phyloP scores from a whole-genome alignment of 1,140 invertebrate species.

The Oncopodura yosiiana region DNA sequence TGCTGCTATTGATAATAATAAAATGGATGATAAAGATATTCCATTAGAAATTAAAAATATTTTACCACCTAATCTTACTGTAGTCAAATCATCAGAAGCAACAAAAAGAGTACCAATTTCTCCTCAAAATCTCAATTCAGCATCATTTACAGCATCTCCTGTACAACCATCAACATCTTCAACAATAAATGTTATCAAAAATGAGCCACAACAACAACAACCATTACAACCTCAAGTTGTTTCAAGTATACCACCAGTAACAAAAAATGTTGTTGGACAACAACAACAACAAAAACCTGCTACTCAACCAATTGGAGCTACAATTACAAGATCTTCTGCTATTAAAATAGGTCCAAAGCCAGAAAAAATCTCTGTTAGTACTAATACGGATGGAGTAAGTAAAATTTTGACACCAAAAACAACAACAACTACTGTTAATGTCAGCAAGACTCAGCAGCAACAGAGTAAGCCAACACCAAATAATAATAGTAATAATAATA shows the following conservation, averaged over 20 bases:
- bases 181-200: not conserved
- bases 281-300: no score
- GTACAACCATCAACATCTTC: not conserved
- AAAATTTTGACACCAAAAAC: no score
- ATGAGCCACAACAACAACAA: not conserved
- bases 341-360: no score
- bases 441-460: no score
- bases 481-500: no score
- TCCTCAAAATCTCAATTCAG: not conserved
- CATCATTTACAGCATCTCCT: not conserved
- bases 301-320: no score
- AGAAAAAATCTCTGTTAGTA: no score
- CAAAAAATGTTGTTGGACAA: no score
- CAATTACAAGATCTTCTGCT: no score
- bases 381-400: no score
- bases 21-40: not conserved
- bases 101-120: not conserved
- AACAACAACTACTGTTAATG: no score
- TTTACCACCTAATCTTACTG: slow-evolving; percentile 4
- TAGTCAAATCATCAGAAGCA: slow-evolving; percentile 2
- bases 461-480: no score
- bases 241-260: not conserved
- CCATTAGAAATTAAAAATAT: slow-evolving; percentile 7
- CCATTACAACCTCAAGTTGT: not conserved
- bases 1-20: not conserved